These are phyloP conservation scores for Simalia tracyae DNA, from an alignment of 2,797 vertebrate species.

Conservation along the genomic window DNA sequence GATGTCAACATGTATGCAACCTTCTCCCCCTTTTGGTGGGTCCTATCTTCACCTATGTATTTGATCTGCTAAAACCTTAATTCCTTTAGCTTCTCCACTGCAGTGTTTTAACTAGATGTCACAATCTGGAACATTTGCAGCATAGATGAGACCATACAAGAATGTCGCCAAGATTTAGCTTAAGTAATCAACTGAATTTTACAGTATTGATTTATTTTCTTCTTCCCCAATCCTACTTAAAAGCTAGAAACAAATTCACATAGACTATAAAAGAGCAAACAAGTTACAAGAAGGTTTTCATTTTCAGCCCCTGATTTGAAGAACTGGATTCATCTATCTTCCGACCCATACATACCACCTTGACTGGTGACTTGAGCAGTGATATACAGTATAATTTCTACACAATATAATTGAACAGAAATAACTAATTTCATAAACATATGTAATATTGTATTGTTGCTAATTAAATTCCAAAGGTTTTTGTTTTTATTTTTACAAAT, in stretches of 20 bases:
- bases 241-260: not conserved
- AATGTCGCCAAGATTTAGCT: not conserved
- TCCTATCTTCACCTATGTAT: not conserved
- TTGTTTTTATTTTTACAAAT: not conserved
- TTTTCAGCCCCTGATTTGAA: not conserved
- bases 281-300: not conserved
- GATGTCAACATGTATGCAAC: not conserved
- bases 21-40: not conserved
- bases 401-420: not conserved
- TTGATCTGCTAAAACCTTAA: conserved; percentile 17
- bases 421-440: not conserved
- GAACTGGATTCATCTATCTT: not conserved
- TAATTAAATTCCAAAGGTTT: not conserved
- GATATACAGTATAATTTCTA: not conserved
- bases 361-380: not conserved
- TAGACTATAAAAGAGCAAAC: not conserved
- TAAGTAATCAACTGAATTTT: not conserved
- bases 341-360: not conserved
- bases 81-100: conserved; percentile 19
- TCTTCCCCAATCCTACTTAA: not conserved
- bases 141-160: not conserved
- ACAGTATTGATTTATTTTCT: not conserved
- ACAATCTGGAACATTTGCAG: conserved; percentile 26
- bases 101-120: conserved; percentile 12
- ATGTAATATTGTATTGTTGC: not conserved